phyloP scores from a whole-genome alignment of 1,140 invertebrate species.

The Camponotus floridanus region DNA sequence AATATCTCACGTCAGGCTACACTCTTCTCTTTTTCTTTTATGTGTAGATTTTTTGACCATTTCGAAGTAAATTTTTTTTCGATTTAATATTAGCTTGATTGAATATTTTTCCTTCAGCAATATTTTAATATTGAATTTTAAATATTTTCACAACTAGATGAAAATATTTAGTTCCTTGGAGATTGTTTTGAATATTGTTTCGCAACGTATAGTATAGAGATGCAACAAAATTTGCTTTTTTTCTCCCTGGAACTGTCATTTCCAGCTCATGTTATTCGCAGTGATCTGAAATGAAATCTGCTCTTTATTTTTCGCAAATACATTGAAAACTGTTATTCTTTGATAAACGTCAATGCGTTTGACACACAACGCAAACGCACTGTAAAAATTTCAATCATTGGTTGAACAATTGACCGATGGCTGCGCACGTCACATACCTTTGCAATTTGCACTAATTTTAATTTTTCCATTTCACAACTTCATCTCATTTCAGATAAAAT shows the following conservation, averaged over 20 bases:
- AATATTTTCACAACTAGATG: background rate
- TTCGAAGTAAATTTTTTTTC: background rate
- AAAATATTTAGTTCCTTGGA: background rate
- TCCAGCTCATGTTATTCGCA: background rate
- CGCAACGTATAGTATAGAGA: background rate
- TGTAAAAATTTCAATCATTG: constrained; percentile 46
- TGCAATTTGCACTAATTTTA: background rate
- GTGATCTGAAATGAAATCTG: constrained; percentile 33
- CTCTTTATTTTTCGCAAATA: constrained; percentile 24
- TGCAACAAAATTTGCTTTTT: background rate
- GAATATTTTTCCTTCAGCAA: background rate
- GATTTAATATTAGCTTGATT: background rate
- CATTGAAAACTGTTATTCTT: constrained; percentile 21
- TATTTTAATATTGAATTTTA: background rate
- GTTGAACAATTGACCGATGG: background rate
- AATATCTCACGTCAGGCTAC: background rate
- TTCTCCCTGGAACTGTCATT: background rate
- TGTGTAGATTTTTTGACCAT: background rate
- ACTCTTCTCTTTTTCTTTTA: background rate
- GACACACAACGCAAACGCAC: background rate
- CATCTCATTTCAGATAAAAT: background rate
- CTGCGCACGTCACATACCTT: background rate
- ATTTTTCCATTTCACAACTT: constrained; percentile 15
- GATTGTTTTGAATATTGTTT: background rate
- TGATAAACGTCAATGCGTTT: constrained; percentile 37